Percentiles rank a stretch among this genome's conserved stretches.
These are phyloP conservation scores for Tipula unca DNA, from an alignment of 2,888 invertebrate species.

Conservation along the genomic window DNA sequence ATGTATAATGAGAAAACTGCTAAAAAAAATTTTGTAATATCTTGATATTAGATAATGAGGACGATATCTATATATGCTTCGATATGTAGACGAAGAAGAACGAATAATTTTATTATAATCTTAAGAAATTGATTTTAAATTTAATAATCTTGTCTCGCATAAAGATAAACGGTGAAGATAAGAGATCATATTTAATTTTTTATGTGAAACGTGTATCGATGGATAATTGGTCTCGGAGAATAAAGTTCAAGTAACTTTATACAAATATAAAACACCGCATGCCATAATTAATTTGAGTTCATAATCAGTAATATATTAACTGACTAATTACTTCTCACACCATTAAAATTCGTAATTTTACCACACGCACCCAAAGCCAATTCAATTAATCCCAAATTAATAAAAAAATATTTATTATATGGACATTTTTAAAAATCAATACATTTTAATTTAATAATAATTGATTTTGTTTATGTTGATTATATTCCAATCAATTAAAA, in stretches of 20 bases:
- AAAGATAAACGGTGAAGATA: background rate
- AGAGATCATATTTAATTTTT: background rate
- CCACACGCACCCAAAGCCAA: background rate
- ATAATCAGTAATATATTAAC: background rate
- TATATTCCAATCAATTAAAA: background rate
- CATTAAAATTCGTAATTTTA: background rate
- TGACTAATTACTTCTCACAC: background rate
- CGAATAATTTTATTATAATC: background rate
- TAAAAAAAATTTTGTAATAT: background rate
- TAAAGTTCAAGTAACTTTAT: background rate
- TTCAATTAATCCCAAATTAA: conserved; percentile 8
- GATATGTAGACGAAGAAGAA: background rate
- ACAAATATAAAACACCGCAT: background rate
- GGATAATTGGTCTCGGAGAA: background rate
- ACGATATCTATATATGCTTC: background rate
- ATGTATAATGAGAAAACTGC: background rate
- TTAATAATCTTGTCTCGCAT: background rate
- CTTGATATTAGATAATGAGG: background rate
- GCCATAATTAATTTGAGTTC: background rate
- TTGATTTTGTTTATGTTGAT: background rate
- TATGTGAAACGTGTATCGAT: background rate
- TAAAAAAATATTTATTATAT: background rate
- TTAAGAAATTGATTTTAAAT: background rate
- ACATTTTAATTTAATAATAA: background rate
- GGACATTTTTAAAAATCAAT: background rate